Evolutionary conservation across 2,888 invertebrate species (phyloP), one percentile per base, ranked within the genome.

Genomic region (Resseliella maxima): DNA sequence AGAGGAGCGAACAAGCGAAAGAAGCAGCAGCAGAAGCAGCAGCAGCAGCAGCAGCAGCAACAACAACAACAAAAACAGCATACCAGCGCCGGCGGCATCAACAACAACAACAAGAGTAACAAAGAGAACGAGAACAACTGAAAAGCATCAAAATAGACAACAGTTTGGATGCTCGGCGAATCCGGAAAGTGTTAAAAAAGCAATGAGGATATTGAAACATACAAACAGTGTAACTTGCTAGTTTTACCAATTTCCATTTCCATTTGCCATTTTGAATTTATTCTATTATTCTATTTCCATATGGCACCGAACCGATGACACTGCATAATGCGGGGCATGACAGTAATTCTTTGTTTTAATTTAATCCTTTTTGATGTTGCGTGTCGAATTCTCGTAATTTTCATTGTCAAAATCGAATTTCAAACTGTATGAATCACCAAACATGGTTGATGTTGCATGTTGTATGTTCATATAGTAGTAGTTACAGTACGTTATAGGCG

Each of bases 371-470:
- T 83, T 83, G 38, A 83, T 83, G 24, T 83, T 83, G 83, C 38
- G 83, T 83, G 83, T 83, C 83, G 41, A 83, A 83, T 83, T 83
- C 38, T 83, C 24, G 83, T 83, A 83, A 83, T 83, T 83, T 83
- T 83, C 38, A 38, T 83, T 36, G 83, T 83, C 38, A 38, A 83
- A 83, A 83, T 83, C 83, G n/a, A 36, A 38, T 83, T 83, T 36
- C 2, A 18, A 18, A 38, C 6, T n/a, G 24, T 38, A 83, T 83
- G 83, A 83, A 83, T 38, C 83, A 83, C 83, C 83, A 83, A 8
- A n/a, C n/a, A n/a, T n/a, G n/a, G n/a, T n/a, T n/a, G n/a, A n/a
- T n/a, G n/a, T n/a, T n/a, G n/a, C n/a, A n/a, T n/a, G n/a, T n/a
- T n/a, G n/a, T n/a, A n/a, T n/a, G n/a, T n/a, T n/a, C n/a, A n/a